These are phyloP conservation scores for Zapus hudsonius DNA, from an alignment of 2,113 vertebrate species.

Conservation along the genomic window DNA sequence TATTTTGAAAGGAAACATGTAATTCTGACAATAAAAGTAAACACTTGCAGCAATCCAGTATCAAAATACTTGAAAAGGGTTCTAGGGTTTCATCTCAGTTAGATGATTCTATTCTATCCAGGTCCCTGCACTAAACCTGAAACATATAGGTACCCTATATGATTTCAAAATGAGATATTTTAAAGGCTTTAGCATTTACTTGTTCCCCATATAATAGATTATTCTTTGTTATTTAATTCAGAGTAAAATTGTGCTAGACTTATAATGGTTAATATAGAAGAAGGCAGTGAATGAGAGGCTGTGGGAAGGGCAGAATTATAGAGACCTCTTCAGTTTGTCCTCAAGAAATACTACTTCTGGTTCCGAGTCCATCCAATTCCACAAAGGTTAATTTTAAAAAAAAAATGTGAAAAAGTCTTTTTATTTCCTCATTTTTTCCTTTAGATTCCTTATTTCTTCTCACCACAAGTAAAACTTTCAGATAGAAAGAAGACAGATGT, in stretches of 20 bases:
- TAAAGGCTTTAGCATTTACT: neutral
- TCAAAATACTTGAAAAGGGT: neutral
- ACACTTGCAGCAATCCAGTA: neutral
- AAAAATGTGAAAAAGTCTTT: neutral
- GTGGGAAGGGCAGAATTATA: neutral
- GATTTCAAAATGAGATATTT: neutral
- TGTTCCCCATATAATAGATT: neutral
- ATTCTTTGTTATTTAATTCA: slow-evolving; percentile 20
- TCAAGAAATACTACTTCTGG: neutral
- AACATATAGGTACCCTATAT: neutral
- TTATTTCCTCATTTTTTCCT: neutral
- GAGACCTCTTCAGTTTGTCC: neutral
- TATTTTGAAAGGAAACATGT: slow-evolving; percentile 3
- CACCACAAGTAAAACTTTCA: neutral
- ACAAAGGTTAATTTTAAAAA: neutral
- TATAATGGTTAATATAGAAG: neutral
- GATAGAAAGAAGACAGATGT: slow-evolving; percentile 13
- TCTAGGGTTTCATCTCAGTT: neutral
- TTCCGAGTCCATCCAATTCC: neutral
- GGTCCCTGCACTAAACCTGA: neutral
- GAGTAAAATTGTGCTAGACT: neutral
- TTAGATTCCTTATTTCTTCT: neutral
- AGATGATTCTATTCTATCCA: slow-evolving; percentile 21
- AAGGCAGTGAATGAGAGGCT: neutral
- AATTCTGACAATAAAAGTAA: slow-evolving; percentile 18